Percentiles rank a stretch among this genome's conserved stretches.
These are phyloP conservation scores for Polypedilum pembai DNA, from an alignment of 1,140 invertebrate genomes.

Conservation along the genomic window DNA sequence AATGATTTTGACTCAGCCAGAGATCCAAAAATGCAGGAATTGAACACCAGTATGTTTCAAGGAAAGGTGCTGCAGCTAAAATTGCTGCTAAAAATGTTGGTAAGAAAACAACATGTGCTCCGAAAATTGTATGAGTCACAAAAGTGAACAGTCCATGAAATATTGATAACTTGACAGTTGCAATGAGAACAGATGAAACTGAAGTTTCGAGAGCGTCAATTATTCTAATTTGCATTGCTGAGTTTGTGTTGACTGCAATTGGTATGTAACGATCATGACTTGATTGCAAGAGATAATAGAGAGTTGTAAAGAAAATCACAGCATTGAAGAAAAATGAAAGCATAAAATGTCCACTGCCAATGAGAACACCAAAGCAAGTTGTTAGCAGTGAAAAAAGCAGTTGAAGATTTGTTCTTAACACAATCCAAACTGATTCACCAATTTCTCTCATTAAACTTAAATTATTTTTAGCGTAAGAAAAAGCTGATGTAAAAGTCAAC, in stretches of 20 bases:
- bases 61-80: conserved; percentile 87
- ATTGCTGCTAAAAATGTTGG: conserved; percentile 87
- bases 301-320: conserved; percentile 90
- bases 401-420: conserved; percentile 86
- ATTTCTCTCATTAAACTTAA: conserved; percentile 83
- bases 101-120: conserved; percentile 89
- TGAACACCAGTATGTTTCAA: conserved; percentile 90
- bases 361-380: conserved; percentile 75
- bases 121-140: conserved; percentile 92
- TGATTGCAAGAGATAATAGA: conserved; percentile 89
- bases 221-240: conserved; percentile 64
- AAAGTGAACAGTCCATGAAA: conserved; percentile 98
- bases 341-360: conserved; percentile 87
- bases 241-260: conserved; percentile 69
- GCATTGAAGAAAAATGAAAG: conserved; percentile 88
- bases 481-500: conserved; percentile 52
- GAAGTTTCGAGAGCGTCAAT: conserved; percentile 59
- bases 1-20: conserved; percentile 79
- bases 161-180: conserved; percentile 91
- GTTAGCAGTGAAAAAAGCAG: conserved; percentile 81
- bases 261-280: conserved; percentile 87
- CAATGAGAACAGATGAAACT: conserved; percentile 77
- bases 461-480: conserved; percentile 83
- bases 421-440: conserved; percentile 85
- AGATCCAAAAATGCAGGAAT: conserved; percentile 89